These are phyloP conservation scores for Drosophila tani DNA, from an alignment of 1,140 invertebrate genomes.

Conservation along the genomic window DNA sequence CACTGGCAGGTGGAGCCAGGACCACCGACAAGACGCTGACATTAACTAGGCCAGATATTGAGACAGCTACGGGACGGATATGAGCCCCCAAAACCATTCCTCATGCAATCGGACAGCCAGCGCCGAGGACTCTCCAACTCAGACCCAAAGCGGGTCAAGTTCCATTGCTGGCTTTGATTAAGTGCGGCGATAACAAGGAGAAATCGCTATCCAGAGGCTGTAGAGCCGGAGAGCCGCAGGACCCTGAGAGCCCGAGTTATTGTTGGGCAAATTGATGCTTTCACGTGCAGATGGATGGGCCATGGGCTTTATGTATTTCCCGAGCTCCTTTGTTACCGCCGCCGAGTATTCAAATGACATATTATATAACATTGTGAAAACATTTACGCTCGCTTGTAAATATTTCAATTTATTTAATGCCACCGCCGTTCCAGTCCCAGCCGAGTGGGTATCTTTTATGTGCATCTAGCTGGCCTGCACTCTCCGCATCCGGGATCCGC, in stretches of 20 bases:
- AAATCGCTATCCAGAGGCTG: conserved; percentile 40
- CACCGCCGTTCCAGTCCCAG: conserved; percentile 19
- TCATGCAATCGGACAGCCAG: conserved; percentile 39
- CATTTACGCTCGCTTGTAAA: conserved; percentile 79
- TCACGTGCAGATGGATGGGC: conserved; percentile 53
- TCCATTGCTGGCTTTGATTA: conserved; percentile 52
- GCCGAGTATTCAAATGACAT: conserved; percentile 66
- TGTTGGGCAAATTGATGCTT: conserved; percentile 60
- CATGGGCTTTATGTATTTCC: conserved; percentile 18
- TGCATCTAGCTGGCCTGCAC: conserved; percentile 64
- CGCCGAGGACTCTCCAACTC: conserved; percentile 8
- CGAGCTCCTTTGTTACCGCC: conserved; percentile 20
- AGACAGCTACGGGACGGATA: conserved; percentile 44
- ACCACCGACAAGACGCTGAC: conserved; percentile 67
- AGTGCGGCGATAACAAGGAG: conserved; percentile 50
- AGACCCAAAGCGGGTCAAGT: conserved; percentile 34
- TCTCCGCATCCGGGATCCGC: conserved; percentile 32
- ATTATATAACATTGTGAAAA: conserved; percentile 74
- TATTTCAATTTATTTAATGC: conserved; percentile 82
- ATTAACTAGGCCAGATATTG: conserved; percentile 70
- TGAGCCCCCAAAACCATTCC: conserved; percentile 36
- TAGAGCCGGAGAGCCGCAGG: not conserved
- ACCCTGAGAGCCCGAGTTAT: conserved; percentile 25
- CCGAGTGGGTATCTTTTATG: conserved; percentile 67
- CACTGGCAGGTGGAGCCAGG: conserved; percentile 36